phyloP scores from a whole-genome alignment of 2,113 vertebrate species.

The Poecile atricapillus region DNA sequence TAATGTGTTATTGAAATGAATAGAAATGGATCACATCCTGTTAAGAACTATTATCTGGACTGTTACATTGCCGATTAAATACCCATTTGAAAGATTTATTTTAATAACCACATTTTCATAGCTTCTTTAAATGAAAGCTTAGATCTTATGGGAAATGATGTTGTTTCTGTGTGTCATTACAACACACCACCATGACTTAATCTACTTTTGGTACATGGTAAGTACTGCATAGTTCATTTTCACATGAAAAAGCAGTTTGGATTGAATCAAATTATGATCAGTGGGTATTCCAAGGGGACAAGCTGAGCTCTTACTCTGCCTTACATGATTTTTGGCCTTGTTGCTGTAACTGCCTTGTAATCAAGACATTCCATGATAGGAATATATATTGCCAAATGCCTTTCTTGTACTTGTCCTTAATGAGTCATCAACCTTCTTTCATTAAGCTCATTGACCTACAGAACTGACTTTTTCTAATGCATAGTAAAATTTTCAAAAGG shows the following conservation, averaged over 20 bases:
- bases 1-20: not conserved
- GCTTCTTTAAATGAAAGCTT: slow-evolving; percentile 1
- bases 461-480: not conserved
- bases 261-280: not conserved
- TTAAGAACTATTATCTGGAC: not conserved
- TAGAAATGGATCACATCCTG: not conserved
- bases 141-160: not conserved
- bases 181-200: not conserved
- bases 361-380: not conserved
- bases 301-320: not conserved
- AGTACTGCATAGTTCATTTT: not conserved
- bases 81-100: not conserved
- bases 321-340: not conserved
- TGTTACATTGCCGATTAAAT: not conserved
- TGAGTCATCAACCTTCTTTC: not conserved
- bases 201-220: not conserved
- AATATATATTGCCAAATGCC: not conserved
- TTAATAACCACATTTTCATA: not conserved
- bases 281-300: not conserved
- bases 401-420: not conserved
- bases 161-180: not conserved
- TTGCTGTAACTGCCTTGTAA: not conserved
- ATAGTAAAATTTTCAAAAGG: not conserved
- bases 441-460: not conserved
- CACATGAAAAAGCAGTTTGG: not conserved